Base-by-base conservation (phyloP, 2,888 invertebrate genomes). In the Spodoptera littoralis region DNA sequence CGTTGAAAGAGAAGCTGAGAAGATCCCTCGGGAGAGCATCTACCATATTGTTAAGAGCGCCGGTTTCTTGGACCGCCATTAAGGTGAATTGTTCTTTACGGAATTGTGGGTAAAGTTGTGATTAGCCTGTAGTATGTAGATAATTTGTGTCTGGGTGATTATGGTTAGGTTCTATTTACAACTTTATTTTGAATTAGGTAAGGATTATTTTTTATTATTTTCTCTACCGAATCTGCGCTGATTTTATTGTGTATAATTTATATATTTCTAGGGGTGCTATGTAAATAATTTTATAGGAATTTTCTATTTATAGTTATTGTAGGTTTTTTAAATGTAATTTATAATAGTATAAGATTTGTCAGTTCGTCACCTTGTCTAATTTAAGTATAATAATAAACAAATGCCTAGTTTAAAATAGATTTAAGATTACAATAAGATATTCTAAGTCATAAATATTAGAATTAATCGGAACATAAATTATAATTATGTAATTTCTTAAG, bases 1-100 rank as follows among this genome's bases (percentile, higher is more conserved):
- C 0, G 95, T 96, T 48, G 96, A 97, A 82, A 95, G 98, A 11
- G 97, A 97, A 83, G 96, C 97, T 0, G 97, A 98, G 80, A 97
- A 97, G 87, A 98, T 98, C 67, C 96, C 97, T 0, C 95, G 98
- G 2, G 96, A 96, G 70, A 96, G 96, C 84, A 97, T 98, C 63
- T 97, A 96, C 79, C 96, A 96, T 81, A 96, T 97, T 65, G 96
- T 98, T 54, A 96, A 96, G 84, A 96, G 95, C 84, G 97, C 97
- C 12, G 97, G 97, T 8, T 96, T 96, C 76, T 90, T 95, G 75
- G 94, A 94, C 64, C 82, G 84, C 13, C 85, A 92, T 80, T 90
- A 81, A 81, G 36, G 9, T 11, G 42, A 48, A 36, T 36, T 36
- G n/a, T 22, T 11, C 12, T 18, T 9, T 22, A 46, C 6, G n/a